Base-by-base conservation (phyloP, 2,797 vertebrate species). In the Sebastolobus altivelis region DNA sequence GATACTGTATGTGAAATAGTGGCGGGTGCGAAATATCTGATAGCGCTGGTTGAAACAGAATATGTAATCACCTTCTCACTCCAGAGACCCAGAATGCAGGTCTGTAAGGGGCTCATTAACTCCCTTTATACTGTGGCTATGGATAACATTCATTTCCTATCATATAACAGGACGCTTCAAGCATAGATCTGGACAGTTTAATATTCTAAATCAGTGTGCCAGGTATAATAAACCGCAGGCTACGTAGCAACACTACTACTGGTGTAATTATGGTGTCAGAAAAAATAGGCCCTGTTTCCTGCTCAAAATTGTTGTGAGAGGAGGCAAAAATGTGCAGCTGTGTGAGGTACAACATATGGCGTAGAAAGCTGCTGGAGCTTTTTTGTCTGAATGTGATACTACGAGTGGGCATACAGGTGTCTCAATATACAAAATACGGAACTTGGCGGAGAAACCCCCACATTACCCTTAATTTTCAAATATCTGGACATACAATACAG, bases 91-190 rank as follows among this genome's bases (percentile, higher is more conserved):
- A 27, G 16, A 65, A 62, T 4, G 10, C 25, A 55, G n/a, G 6
- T 43, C 58, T 72, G 20, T 20, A 13, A 35, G 37, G 13, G 38
- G 33, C 75, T 83, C 40, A 81, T 76, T 49, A 73, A 38, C 55
- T 72, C 58, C 13, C 40, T 63, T 55, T 52, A 29, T 20, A 56
- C 18, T 58, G 20, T 43, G 27, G 31, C 46, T 49, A 27, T 54
- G 22, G 22, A 25, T 8, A 78, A 67, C 54, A 65, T 62, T 35
- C 52, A 55, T 67, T 74, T 59, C 27, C 9, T 16, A 69, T 27
- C 33, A 40, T 7, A 27, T 40, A 63, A 72, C 52, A 67, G 37
- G 35, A 61, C 16, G n/a, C 63, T 65, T 69, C 12, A 10, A 65
- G 49, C 20, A 55, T 3, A 13, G 49, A 62, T 29, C 6, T 29